Conservation (phyloP, 2,797 vertebrate genomes). For the Sarcophilus harrisii region DNA sequence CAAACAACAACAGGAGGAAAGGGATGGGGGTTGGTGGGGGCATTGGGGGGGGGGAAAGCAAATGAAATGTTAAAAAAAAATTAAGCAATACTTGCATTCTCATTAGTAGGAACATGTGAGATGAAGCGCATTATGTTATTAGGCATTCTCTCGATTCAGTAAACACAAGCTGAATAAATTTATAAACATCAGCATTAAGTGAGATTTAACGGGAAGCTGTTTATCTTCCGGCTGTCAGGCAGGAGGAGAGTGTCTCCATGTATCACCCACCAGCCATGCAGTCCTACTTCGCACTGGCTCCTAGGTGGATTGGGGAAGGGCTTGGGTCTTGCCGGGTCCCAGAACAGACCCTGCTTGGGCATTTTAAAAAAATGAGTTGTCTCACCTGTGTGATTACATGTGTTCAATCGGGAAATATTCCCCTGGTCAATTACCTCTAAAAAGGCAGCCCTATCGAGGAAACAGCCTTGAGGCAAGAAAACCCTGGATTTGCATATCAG, state of each 20-base stretch:
- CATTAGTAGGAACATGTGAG: slow-evolving; percentile 78
- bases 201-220: slow-evolving; percentile 80
- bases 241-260: slow-evolving; percentile 42
- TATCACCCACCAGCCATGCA: slow-evolving; percentile 56
- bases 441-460: neutral
- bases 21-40: neutral
- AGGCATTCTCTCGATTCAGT: slow-evolving; percentile 79
- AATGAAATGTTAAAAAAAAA: slow-evolving; percentile 71
- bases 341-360: neutral
- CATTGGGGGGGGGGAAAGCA: slow-evolving; percentile 55
- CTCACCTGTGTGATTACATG: neutral
- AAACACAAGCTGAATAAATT: slow-evolving; percentile 80
- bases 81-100: slow-evolving; percentile 75
- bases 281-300: neutral
- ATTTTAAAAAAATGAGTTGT: neutral
- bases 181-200: slow-evolving; percentile 81
- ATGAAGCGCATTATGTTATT: slow-evolving; percentile 77
- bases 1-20: slow-evolving; percentile 26
- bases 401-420: neutral
- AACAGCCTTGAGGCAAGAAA: neutral
- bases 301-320: slow-evolving; percentile 26
- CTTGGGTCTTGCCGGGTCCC: no score
- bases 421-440: neutral
- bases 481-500: neutral
- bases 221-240: slow-evolving; percentile 79